These are phyloP conservation scores for Eulemur rubriventer DNA, from an alignment of 2,797 vertebrate species.

Conservation along the genomic window DNA sequence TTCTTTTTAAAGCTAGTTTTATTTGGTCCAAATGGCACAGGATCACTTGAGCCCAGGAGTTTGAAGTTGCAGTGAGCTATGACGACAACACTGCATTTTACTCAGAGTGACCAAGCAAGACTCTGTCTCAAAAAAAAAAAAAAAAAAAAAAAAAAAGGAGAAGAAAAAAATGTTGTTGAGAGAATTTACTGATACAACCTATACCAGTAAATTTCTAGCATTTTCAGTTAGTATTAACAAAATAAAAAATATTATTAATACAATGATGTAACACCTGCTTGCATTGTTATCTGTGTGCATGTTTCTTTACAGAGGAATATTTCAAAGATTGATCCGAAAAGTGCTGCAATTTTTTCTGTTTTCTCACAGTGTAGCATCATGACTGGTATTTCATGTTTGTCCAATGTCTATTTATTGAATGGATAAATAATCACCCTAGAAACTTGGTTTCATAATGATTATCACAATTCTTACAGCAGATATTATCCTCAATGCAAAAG, in stretches of 20 bases:
- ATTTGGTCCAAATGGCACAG: neutral
- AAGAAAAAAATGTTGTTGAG: neutral
- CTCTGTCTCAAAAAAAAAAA: too few species aligned
- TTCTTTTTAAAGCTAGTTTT: neutral
- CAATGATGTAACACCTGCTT: neutral
- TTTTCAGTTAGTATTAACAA: neutral
- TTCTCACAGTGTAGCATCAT: neutral
- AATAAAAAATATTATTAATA: neutral
- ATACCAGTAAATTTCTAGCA: neutral
- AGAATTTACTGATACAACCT: neutral
- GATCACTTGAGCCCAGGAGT: too few species aligned
- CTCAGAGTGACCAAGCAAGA: too few species aligned
- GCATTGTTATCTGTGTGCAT: neutral
- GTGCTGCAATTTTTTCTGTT: neutral
- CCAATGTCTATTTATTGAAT: conserved; percentile 11
- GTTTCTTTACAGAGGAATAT: conserved; percentile 14
- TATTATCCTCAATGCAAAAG: neutral
- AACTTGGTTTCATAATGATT: neutral
- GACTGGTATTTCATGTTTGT: neutral
- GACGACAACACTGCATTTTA: too few species aligned
- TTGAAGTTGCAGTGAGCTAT: too few species aligned
- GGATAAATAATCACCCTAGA: neutral
- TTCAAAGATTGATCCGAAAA: neutral
- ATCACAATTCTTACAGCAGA: neutral
- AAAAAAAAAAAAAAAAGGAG: too few species aligned